phyloP scores from a whole-genome alignment of 1,140 invertebrate species.

The Lucilia sericata region DNA sequence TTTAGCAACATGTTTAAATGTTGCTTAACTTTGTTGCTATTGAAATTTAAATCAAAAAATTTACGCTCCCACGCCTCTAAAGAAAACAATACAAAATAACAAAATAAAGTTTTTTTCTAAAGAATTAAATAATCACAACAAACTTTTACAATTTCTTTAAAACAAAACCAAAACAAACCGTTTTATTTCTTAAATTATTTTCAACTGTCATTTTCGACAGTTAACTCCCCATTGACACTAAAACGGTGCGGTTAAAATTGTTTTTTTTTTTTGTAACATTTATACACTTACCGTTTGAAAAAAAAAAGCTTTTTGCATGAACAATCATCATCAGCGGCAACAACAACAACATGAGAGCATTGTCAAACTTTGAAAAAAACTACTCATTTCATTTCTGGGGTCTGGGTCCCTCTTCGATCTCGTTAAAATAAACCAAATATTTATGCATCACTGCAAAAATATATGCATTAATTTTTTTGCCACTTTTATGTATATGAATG shows the following conservation, averaged over 20 bases:
- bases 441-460: constrained; percentile 22
- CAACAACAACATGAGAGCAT: not conserved
- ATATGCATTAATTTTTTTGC: not conserved
- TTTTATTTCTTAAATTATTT: constrained; percentile 14
- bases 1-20: not conserved
- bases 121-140: not conserved
- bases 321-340: not conserved
- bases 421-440: not conserved
- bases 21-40: not conserved
- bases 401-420: not conserved
- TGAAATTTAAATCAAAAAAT: not conserved
- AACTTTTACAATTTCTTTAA: not conserved
- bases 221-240: constrained; percentile 54
- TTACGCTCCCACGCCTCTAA: not conserved
- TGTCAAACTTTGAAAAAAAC: not conserved
- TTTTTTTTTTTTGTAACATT: not conserved
- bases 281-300: not conserved
- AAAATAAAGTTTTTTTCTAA: not conserved
- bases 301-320: constrained; percentile 21
- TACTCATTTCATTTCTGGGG: not conserved
- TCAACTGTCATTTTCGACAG: constrained; percentile 64
- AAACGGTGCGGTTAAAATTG: constrained; percentile 11
- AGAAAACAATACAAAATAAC: not conserved
- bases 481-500: not conserved
- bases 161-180: not conserved